Conservation (phyloP, 2,888 invertebrate genomes). For the Zele albiditarsus region DNA sequence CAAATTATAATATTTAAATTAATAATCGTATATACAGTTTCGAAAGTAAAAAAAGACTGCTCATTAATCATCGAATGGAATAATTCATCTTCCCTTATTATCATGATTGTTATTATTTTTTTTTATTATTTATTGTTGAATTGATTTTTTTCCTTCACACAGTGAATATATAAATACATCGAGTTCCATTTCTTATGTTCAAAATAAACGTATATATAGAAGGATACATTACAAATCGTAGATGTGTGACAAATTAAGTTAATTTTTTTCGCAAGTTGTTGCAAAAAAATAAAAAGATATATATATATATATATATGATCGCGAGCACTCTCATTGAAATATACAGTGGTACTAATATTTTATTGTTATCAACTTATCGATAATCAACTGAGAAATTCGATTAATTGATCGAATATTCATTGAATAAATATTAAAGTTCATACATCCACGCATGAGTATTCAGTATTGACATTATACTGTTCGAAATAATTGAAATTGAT, state of each 20-base stretch:
- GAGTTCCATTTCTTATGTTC: not conserved
- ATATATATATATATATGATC: not conserved
- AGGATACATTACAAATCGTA: not conserved
- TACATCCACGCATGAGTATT: not conserved
- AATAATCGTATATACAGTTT: constrained; percentile 50
- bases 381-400: not conserved
- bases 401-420: not conserved
- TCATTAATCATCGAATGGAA: constrained; percentile 26
- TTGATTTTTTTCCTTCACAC: not conserved
- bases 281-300: not conserved
- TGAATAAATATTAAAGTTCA: not conserved
- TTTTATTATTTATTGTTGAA: not conserved
- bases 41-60: constrained; percentile 53
- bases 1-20: constrained; percentile 28
- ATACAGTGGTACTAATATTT: not conserved
- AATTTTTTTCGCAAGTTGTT: not conserved
- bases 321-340: not conserved
- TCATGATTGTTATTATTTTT: not conserved
- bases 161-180: not conserved
- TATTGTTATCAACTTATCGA: not conserved
- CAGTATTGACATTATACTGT: not conserved
- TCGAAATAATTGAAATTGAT: not conserved
- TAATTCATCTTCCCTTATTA: not conserved
- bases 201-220: not conserved
- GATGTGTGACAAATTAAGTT: not conserved